These are phyloP conservation scores for Rhinoderma darwinii DNA, from an alignment of 2,113 vertebrate species.

Conservation along the genomic window DNA sequence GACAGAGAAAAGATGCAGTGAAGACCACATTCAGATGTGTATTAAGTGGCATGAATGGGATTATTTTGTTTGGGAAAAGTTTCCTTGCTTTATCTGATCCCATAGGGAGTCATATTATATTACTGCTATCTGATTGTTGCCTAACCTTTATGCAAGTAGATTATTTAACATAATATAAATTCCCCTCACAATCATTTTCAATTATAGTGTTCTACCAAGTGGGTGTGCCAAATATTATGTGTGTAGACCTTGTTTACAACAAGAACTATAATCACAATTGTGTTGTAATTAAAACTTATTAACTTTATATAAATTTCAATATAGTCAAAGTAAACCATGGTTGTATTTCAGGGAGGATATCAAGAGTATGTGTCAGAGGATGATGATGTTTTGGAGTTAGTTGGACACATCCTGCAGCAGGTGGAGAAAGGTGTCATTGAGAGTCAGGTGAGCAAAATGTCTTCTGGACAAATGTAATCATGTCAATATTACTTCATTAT, in stretches of 20 bases:
- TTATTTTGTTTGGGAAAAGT: neutral
- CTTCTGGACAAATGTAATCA: neutral
- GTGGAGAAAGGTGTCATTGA: constrained; percentile 32
- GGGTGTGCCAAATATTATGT: neutral
- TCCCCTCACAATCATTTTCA: too few relatives aligned
- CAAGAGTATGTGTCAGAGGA: constrained; percentile 51
- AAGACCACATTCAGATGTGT: neutral
- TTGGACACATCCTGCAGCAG: constrained; percentile 48
- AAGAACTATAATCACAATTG: neutral
- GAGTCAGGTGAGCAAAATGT: constrained; percentile 36
- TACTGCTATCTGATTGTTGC: neutral
- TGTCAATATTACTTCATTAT: neutral
- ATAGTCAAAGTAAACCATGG: neutral
- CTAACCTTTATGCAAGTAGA: neutral
- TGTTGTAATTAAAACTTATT: neutral
- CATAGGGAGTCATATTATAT: neutral
- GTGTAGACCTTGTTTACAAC: neutral
- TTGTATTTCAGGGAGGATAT: constrained; percentile 28
- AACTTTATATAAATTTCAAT: too few relatives aligned
- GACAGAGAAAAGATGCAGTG: neutral
- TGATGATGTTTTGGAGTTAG: constrained; percentile 47
- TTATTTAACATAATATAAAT: too few relatives aligned
- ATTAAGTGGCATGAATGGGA: neutral
- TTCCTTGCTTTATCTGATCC: neutral
- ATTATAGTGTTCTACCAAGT: too few relatives aligned